Percentiles rank a stretch among this genome's conserved stretches.
Evolutionary conservation across 2,113 vertebrate genomes (phyloP).

Genomic region (Oxyura jamaicensis): DNA sequence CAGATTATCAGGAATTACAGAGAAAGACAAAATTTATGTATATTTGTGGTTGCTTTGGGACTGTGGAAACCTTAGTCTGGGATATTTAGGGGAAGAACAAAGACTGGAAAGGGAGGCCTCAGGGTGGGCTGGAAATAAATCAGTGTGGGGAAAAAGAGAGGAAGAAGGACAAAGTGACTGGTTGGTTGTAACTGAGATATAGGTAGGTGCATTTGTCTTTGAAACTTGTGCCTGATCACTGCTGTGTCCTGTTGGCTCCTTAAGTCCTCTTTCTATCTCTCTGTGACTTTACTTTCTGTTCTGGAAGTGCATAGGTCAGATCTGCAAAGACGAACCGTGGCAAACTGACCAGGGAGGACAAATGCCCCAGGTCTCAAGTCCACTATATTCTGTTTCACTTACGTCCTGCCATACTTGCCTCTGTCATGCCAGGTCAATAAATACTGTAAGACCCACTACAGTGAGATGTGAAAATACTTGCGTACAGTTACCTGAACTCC

Average conservation of each 20-base stretch:
- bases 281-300: not conserved
- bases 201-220: not conserved
- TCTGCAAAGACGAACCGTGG: not conserved
- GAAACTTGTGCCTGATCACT: not conserved
- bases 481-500: not conserved
- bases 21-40: not conserved
- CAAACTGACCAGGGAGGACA: not conserved
- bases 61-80: not conserved
- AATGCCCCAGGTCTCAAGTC: not conserved
- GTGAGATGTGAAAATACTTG: not conserved
- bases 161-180: not conserved
- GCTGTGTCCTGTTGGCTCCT: not conserved
- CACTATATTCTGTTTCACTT: not conserved
- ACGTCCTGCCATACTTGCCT: not conserved
- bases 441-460: not conserved
- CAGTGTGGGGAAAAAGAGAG: not conserved
- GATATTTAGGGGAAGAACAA: not conserved
- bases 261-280: not conserved
- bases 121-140: not conserved
- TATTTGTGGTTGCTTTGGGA: not conserved
- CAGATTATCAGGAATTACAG: not conserved
- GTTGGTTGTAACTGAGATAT: rapidly evolving
- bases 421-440: not conserved
- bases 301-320: not conserved
- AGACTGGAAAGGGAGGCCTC: not conserved